These are phyloP conservation scores for Brachylomia viminalis DNA, from an alignment of 2,888 invertebrate genomes.

Conservation along the genomic window DNA sequence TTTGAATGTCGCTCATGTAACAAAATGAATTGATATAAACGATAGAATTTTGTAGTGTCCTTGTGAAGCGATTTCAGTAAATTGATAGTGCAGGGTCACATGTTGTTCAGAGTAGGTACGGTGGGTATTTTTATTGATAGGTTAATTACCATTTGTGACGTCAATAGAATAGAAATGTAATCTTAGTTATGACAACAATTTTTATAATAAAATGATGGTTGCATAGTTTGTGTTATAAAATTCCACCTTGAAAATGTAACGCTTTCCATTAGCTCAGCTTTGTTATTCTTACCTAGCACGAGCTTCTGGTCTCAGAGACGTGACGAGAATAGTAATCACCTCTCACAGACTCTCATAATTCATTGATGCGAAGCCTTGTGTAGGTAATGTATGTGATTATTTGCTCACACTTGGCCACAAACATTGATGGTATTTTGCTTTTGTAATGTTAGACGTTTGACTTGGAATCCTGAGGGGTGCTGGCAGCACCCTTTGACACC, in stretches of 20 bases:
- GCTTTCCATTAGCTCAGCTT: not conserved
- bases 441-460: not conserved
- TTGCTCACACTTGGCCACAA: not conserved
- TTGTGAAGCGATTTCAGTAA: not conserved
- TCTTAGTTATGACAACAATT: not conserved
- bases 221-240: not conserved
- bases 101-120: not conserved
- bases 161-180: not conserved
- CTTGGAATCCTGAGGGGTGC: too few species aligned
- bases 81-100: slow-evolving; percentile 3
- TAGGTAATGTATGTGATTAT: not conserved
- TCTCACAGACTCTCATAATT: not conserved
- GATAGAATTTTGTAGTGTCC: not conserved
- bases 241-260: not conserved
- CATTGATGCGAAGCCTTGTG: not conserved
- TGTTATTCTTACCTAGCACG: not conserved
- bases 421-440: not conserved
- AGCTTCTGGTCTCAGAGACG: not conserved
- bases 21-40: slow-evolving; percentile 15
- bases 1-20: slow-evolving; percentile 31
- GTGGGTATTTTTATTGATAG: not conserved
- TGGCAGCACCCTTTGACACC: too few species aligned
- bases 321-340: slow-evolving; percentile 2
- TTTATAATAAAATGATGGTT: not conserved
- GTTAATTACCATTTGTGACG: not conserved